phyloP scores from a whole-genome alignment of 23 tunicate species.

The Ciona savignyi region DNA sequence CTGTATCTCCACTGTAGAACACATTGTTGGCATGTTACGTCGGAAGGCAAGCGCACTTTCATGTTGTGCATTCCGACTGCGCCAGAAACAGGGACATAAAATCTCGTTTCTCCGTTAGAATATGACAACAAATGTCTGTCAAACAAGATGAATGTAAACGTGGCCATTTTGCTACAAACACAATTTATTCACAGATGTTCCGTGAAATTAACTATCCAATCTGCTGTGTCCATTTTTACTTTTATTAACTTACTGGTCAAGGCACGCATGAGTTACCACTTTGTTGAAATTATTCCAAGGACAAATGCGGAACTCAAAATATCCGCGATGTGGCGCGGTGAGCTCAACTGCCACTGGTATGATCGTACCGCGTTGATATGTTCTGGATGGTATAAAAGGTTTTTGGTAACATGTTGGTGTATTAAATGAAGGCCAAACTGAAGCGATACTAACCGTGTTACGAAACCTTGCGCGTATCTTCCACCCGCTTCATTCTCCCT shows the following conservation, averaged over 20 bases:
- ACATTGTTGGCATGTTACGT: slow-evolving; percentile 42
- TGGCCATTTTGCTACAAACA: too few relatives aligned
- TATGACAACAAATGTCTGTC: not conserved
- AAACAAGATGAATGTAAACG: too few relatives aligned
- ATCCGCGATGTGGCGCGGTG: slow-evolving; percentile 11
- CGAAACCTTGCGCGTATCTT: slow-evolving; percentile 37
- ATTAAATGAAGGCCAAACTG: too few relatives aligned
- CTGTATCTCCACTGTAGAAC: slow-evolving; percentile 67
- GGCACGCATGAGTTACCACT: slow-evolving; percentile 3
- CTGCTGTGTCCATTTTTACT: too few relatives aligned
- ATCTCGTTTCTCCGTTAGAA: not conserved
- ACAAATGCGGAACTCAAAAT: slow-evolving; percentile 12
- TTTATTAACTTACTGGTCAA: not conserved
- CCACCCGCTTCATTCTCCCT: slow-evolving; percentile 65
- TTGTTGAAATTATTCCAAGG: too few relatives aligned
- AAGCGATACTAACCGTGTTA: slow-evolving; percentile 3
- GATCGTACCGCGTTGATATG: not conserved
- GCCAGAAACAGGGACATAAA: not conserved
- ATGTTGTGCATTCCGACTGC: slow-evolving; percentile 17
- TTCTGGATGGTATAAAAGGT: not conserved
- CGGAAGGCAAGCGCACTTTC: slow-evolving; percentile 21
- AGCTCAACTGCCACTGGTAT: slow-evolving; percentile 3
- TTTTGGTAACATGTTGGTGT: too few relatives aligned
- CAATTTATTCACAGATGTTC: too few relatives aligned
- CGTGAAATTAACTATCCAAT: too few relatives aligned